Percentiles rank a stretch among this genome's conserved stretches.
Conservation (phyloP, 2,113 vertebrate species). For the Xenopus laevis region DNA sequence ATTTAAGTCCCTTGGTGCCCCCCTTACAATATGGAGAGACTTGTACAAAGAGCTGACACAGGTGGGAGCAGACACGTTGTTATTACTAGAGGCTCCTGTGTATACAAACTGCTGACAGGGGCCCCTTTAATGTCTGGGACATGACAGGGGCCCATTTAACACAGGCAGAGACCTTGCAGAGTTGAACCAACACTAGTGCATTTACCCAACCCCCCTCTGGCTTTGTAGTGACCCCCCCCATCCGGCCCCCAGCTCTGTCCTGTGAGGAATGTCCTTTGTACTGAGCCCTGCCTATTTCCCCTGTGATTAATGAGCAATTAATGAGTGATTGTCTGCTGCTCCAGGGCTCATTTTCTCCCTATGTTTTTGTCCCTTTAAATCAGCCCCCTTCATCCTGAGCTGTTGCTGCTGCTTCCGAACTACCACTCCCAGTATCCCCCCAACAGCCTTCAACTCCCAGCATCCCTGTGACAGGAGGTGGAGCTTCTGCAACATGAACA, state of each 20-base stretch:
- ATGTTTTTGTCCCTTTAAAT: too few species aligned
- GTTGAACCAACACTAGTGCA: neutral
- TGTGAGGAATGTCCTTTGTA: constrained; percentile 18
- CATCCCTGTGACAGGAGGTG: too few species aligned
- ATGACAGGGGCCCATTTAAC: neutral
- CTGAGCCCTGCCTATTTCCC: neutral
- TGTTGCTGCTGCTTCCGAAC: too few species aligned
- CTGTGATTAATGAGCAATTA: constrained; percentile 8
- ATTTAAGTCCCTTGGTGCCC: too few species aligned
- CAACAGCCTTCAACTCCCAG: too few species aligned
- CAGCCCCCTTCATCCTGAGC: too few species aligned
- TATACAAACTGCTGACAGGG: neutral
- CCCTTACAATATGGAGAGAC: too few species aligned
- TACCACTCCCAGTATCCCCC: too few species aligned
- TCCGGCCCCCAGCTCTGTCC: constrained; percentile 2
- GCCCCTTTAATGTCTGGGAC: neutral
- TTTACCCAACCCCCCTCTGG: neutral
- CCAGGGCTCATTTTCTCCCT: too few species aligned
- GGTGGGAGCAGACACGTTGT: neutral
- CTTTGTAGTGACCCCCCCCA: neutral
- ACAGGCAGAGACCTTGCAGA: neutral
- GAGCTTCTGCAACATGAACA: too few species aligned
- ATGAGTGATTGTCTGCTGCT: too few species aligned
- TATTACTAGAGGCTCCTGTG: neutral
- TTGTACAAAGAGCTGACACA: too few species aligned